phyloP scores from a whole-genome alignment of 2,888 invertebrate species.

The Slavum lentiscoides region DNA sequence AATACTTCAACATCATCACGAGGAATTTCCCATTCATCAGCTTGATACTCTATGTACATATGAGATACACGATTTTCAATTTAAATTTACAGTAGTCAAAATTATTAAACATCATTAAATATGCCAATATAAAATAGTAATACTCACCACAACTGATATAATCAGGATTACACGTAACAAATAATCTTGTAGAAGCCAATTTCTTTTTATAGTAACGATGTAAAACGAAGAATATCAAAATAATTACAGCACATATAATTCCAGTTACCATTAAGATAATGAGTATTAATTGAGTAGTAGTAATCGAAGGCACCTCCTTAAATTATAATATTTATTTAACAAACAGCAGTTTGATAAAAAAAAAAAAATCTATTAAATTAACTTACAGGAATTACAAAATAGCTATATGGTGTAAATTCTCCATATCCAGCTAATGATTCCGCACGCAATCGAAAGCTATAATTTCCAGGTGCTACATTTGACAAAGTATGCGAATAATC shows the following conservation, averaged over 20 bases:
- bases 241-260: constrained; percentile 31
- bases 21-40: constrained; percentile 74
- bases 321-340: constrained; percentile 1
- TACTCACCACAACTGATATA: constrained; percentile 41
- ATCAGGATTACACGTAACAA: constrained; percentile 53
- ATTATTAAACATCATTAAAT: neutral
- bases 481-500: constrained; percentile 64
- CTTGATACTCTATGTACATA: constrained; percentile 62
- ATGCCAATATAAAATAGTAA: neutral
- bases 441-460: constrained; percentile 76
- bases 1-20: constrained; percentile 66
- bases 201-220: constrained; percentile 41
- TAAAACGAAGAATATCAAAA: constrained; percentile 36
- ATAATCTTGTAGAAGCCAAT: constrained; percentile 46
- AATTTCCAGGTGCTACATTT: constrained; percentile 76
- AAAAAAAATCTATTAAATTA: neutral
- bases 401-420: constrained; percentile 65
- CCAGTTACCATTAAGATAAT: constrained; percentile 41
- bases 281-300: constrained; percentile 28
- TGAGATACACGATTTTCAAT: neutral
- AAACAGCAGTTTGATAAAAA: neutral
- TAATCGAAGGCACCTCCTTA: constrained; percentile 25
- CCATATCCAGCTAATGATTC: constrained; percentile 78
- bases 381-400: constrained; percentile 67
- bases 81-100: neutral